Conservation (phyloP, 2,113 vertebrate species). For the Carettochelys insculpta region DNA sequence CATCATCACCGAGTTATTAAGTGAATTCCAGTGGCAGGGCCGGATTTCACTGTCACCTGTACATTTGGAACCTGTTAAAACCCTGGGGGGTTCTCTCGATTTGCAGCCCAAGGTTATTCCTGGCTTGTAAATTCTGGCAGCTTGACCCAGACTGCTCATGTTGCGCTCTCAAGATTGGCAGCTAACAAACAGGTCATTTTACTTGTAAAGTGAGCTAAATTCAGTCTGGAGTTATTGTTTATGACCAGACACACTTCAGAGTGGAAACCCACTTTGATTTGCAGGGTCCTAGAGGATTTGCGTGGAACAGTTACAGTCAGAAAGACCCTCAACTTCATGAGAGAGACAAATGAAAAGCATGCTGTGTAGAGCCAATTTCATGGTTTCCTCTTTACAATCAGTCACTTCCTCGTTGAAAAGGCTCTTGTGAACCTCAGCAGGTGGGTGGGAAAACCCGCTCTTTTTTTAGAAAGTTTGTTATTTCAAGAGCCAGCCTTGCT, state of each 20-base stretch:
- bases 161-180: not conserved
- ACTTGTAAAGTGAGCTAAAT: not conserved
- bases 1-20: not conserved
- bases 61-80: fast-evolving
- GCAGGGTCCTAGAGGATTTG: not conserved
- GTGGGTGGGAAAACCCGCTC: not conserved
- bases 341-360: not conserved
- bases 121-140: not conserved
- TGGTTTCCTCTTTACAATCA: not conserved
- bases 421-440: not conserved
- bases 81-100: not conserved
- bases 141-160: not conserved
- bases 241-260: not conserved
- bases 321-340: fast-evolving
- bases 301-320: not conserved
- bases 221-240: not conserved
- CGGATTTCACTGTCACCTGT: not conserved
- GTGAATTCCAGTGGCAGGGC: fast-evolving
- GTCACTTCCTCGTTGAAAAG: not conserved
- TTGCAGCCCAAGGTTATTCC: not conserved
- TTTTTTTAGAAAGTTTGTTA: not conserved
- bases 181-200: fast-evolving
- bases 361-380: not conserved
- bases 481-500: not conserved
- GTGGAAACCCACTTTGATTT: not conserved